A percentile compares a stretch with the other conserved stretches of the same genome.
Evolutionary conservation across 2,113 vertebrate genomes (phyloP).

Genomic region (Rhinichthys klamathensis): DNA sequence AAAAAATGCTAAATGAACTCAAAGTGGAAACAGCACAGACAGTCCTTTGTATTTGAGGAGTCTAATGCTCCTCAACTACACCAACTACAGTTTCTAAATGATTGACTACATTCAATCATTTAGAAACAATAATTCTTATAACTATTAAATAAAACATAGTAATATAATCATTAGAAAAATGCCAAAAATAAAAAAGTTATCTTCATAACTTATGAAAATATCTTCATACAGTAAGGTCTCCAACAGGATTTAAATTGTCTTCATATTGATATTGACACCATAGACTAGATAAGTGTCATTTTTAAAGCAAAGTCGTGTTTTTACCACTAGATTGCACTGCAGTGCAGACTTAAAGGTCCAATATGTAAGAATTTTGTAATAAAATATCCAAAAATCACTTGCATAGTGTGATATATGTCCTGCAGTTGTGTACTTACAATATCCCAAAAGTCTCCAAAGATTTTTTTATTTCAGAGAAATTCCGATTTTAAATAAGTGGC

Average conservation of each 20-base stretch:
- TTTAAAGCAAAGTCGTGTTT: neutral
- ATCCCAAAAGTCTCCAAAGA: too few relatives aligned
- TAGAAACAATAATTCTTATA: slow-evolving; percentile 6
- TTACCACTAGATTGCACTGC: slow-evolving; percentile 43
- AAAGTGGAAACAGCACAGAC: slow-evolving; percentile 9
- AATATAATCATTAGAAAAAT: slow-evolving; percentile 3
- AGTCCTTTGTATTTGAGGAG: neutral
- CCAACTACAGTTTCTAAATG: neutral
- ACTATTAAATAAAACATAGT: neutral
- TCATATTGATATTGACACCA: slow-evolving; percentile 26
- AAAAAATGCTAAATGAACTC: neutral
- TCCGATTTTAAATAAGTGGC: too few relatives aligned
- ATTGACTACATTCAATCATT: neutral
- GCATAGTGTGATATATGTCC: too few relatives aligned
- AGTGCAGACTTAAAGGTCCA: slow-evolving; percentile 25
- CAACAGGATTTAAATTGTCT: slow-evolving; percentile 35
- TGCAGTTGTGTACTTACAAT: too few relatives aligned
- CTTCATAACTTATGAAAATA: too few relatives aligned
- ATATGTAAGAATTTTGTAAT: too few relatives aligned
- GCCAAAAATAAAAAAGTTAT: neutral
- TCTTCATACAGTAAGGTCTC: slow-evolving; percentile 47
- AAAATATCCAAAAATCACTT: too few relatives aligned
- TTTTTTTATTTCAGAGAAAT: too few relatives aligned
- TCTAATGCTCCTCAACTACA: neutral
- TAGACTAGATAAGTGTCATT: slow-evolving; percentile 10